These are phyloP conservation scores for Mythimna pallens DNA, from an alignment of 2,888 invertebrate species.

Conservation along the genomic window DNA sequence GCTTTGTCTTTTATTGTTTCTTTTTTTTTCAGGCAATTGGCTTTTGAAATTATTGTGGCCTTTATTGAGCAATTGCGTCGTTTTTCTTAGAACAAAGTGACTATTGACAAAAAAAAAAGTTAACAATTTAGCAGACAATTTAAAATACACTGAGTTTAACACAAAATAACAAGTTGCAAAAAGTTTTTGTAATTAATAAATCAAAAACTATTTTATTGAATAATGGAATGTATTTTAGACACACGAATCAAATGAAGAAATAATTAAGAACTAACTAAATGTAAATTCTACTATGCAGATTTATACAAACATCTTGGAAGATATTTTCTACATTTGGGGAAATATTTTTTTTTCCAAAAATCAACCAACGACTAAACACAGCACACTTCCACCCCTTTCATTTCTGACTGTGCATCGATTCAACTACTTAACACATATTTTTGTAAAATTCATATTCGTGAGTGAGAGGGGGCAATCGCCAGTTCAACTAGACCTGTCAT, in stretches of 20 bases:
- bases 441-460: constrained; percentile 72
- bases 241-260: background rate
- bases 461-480: constrained; percentile 74
- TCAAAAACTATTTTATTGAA: background rate
- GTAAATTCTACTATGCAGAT: background rate
- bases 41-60: constrained; percentile 23
- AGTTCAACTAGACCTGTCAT: constrained; percentile 62
- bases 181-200: background rate
- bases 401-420: constrained; percentile 78
- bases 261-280: background rate
- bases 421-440: constrained; percentile 70
- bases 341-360: constrained; percentile 2
- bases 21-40: constrained; percentile 23
- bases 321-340: background rate
- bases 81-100: background rate
- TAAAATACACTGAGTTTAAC: background rate
- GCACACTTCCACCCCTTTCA: constrained; percentile 68
- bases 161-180: background rate
- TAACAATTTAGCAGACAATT: background rate
- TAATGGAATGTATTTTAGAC: background rate
- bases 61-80: background rate
- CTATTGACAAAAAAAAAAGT: background rate
- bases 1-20: constrained; percentile 40
- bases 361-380: constrained; percentile 10
- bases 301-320: background rate